Evolutionary conservation across 2,888 invertebrate species (phyloP).

Genomic region (Bombylius major): DNA sequence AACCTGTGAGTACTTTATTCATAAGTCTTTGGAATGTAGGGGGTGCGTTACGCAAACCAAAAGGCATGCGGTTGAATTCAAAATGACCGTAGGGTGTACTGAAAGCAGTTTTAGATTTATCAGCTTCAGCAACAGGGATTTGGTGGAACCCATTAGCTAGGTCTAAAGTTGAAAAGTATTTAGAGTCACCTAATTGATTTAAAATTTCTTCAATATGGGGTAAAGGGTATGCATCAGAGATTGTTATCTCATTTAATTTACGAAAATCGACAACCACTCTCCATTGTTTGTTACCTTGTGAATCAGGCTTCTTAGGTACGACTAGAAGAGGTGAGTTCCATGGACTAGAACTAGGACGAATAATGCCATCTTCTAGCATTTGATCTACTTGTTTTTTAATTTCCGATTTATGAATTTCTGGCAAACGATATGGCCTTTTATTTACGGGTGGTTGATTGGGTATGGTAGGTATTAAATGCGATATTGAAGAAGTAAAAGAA

Average conservation of each 20-base stretch:
- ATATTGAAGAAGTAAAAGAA: constrained; percentile 18
- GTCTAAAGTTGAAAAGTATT: constrained; percentile 28
- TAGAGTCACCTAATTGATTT: constrained; percentile 24
- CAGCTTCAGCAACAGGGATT: constrained; percentile 11
- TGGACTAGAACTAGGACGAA: constrained; percentile 17
- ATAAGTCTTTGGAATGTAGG: constrained; percentile 30
- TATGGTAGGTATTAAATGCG: not conserved
- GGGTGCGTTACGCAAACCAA: constrained; percentile 31
- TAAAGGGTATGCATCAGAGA: constrained; percentile 24
- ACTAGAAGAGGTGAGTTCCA: constrained; percentile 17
- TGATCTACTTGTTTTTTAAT: constrained; percentile 18
- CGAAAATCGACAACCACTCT: constrained; percentile 27
- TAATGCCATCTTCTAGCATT: constrained; percentile 21
- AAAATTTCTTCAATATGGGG: constrained; percentile 27
- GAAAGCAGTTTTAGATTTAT: constrained; percentile 26
- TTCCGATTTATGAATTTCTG: constrained; percentile 5
- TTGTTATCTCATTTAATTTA: constrained; percentile 27
- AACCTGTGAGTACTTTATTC: constrained; percentile 25
- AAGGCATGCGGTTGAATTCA: constrained; percentile 25
- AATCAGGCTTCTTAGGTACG: constrained; percentile 24
- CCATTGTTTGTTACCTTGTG: constrained; percentile 19
- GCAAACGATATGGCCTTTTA: constrained; percentile 6
- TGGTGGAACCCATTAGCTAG: constrained; percentile 29
- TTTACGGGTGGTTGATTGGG: constrained; percentile 2
- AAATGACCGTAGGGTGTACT: constrained; percentile 22